These are phyloP conservation scores for Campoplex capitator DNA, from an alignment of 2,888 invertebrate genomes.

Conservation along the genomic window DNA sequence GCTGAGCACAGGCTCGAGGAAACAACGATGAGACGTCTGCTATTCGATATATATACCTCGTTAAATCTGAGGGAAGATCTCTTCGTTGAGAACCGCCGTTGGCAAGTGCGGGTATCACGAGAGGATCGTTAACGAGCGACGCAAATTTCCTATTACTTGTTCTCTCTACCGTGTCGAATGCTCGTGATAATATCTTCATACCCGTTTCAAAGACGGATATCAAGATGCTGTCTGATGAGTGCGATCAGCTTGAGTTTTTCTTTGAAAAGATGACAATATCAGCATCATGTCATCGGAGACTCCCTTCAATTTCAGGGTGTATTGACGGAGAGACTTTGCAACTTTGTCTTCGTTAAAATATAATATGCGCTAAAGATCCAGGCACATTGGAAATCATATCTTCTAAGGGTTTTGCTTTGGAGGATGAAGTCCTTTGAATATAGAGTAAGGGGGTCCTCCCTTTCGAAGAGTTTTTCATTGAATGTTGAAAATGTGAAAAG, in stretches of 20 bases:
- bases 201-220: slow-evolving; percentile 36
- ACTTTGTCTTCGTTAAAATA: slow-evolving; percentile 48
- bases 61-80: slow-evolving; percentile 28
- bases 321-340: slow-evolving; percentile 52
- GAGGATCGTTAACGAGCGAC: slow-evolving; percentile 39
- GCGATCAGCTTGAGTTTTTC: slow-evolving; percentile 3
- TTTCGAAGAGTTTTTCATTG: neutral
- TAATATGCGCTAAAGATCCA: neutral
- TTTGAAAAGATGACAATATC: slow-evolving; percentile 26
- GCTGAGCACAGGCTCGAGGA: slow-evolving; percentile 11
- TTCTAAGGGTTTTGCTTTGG: neutral
- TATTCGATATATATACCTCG: slow-evolving; percentile 17
- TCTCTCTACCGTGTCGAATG: slow-evolving; percentile 15
- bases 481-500: neutral
- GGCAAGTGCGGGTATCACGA: slow-evolving; percentile 12
- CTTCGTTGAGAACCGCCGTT: neutral
- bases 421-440: slow-evolving; percentile 12
- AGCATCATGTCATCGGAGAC: neutral
- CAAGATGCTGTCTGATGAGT: slow-evolving; percentile 48
- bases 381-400: slow-evolving; percentile 4
- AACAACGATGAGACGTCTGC: slow-evolving; percentile 5
- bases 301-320: slow-evolving; percentile 4
- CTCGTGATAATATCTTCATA: slow-evolving; percentile 29
- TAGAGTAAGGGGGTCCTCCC: slow-evolving; percentile 38
- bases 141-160: slow-evolving; percentile 51